Base-by-base conservation (phyloP, 2,797 vertebrate species). In the Typhlichthys subterraneus region DNA sequence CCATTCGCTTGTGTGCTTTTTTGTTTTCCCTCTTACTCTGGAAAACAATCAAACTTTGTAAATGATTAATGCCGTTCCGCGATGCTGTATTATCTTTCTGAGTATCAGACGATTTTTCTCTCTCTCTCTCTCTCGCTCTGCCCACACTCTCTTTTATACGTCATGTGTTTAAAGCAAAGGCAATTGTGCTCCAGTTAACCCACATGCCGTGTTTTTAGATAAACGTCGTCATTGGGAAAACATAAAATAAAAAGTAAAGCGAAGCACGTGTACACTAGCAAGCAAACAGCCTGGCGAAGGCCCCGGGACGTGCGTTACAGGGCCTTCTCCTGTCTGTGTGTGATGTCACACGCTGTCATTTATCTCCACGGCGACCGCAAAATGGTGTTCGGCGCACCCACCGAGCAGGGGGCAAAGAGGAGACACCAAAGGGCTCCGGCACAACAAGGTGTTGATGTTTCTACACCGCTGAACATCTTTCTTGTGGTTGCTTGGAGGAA, bases 41-140 rank as follows among this genome's bases (percentile, higher is more conserved):
- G 90, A 93, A 92, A 92, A 93, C 90, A 93, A 92, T 92, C 90
- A 93, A 89, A 89, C 87, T 89, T 80, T 87, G 75, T 91, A 83
- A 93, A 92, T 93, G 89, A 92, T 93, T 92, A 82, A 92, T 92
- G 88, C 66, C 73, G 73, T 82, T 88, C 83, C 82, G 76, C 81
- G 52, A 88, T 82, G 78, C 86, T 75, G 78, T 82, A 87, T 91
- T 92, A 88, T 90, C 86, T 87, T 88, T 91, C 83, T 85, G 81
- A 90, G 91, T 90, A 89, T 92, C 88, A 88, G 82, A 90, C 77
- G 73, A 83, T 73, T 77, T 77, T 80, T 75, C 73, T 58, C n/a
- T n/a, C 23, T 46, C 29, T 59, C 58, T 48, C 13, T 5, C 9
- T 60, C 23, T 60, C 46, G 11, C 42, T 48, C 48, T n/a, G 5